phyloP scores from a whole-genome alignment of 2,797 vertebrate species.

The Telmatherina bonti region DNA sequence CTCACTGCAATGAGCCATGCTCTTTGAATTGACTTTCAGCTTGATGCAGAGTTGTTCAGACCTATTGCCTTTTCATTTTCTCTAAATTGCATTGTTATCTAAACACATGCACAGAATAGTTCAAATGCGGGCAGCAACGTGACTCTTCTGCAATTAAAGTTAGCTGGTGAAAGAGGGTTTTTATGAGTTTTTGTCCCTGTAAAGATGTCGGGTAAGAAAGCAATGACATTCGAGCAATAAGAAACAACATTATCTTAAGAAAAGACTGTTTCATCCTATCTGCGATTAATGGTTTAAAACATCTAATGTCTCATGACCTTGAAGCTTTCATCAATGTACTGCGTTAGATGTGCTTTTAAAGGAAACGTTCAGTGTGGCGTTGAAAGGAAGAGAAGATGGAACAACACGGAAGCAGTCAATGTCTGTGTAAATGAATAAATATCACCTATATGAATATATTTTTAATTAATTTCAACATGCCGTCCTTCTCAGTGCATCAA shows the following conservation, averaged over 20 bases:
- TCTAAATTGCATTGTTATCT: constrained; percentile 13
- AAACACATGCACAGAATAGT: not conserved
- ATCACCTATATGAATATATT: too few species aligned
- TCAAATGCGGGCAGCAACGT: not conserved
- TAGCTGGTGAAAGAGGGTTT: not conserved
- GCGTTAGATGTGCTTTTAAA: not conserved
- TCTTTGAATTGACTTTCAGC: constrained; percentile 17
- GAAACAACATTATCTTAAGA: not conserved
- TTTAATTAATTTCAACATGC: too few species aligned
- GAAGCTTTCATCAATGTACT: not conserved
- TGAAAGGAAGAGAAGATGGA: not conserved
- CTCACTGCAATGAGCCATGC: not conserved
- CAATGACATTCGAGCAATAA: not conserved
- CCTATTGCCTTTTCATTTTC: constrained; percentile 8
- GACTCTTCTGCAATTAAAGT: not conserved
- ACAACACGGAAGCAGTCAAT: too few species aligned
- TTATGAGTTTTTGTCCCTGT: not conserved
- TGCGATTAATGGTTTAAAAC: not conserved
- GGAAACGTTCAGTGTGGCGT: not conserved
- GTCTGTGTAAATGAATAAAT: too few species aligned
- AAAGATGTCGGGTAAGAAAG: too few species aligned
- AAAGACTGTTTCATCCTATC: not conserved
- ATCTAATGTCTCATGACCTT: not conserved
- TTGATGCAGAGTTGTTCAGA: constrained; percentile 2
- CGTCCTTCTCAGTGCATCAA: too few species aligned